Evolutionary conservation across 2,797 vertebrate genomes (phyloP), one percentile per base, ranked within the genome.

Genomic region (Steatocranus sp.): DNA sequence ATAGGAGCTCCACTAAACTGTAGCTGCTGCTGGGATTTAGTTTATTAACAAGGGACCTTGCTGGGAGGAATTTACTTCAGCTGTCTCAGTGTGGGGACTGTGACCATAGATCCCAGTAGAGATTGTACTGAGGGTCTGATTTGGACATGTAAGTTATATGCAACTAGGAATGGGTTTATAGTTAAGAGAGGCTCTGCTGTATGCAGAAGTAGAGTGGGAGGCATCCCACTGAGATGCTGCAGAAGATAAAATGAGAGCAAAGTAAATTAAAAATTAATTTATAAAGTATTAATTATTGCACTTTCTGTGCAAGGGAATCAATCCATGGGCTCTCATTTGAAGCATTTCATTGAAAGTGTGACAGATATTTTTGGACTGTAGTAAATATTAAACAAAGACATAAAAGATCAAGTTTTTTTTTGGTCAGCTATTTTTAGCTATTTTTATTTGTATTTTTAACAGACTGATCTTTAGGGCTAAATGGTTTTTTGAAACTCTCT

Each of bases 401-500:
- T 51, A 1, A 63, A 53, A 36, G 1, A 61, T 61, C 5, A 34
- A 1, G 0, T 5, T 5, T n/a, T n/a, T 61, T 34, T 3, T 2
- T 30, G 56, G 30, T 34, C 3, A 18, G 54, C 54, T 17, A 2
- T 18, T 38, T 61, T 61, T 8, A n/a, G 56, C 10, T 61, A 8
- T 10, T 30, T n/a, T 49, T 38, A 3, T 32, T 30, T n/a, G 38
- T 38, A 3, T 32, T 30, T 9, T 1, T 11, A 41, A 6, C 18
- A 0, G 14, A 10, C 76, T 79, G 23, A 73, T 5, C 2, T 73
- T 80, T 4, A 9, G 34, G 73, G 70, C 17, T 73, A 73, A 73
- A 30, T 48, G 15, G 25, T 10, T 73, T 73, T n/a, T 3, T 75
- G 6, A 32, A 36, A 18, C 18, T 82, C 2, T 34, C 49, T 76